These are phyloP conservation scores for Eupeodes latifasciatus DNA, from an alignment of 2,888 invertebrate species.

Conservation along the genomic window DNA sequence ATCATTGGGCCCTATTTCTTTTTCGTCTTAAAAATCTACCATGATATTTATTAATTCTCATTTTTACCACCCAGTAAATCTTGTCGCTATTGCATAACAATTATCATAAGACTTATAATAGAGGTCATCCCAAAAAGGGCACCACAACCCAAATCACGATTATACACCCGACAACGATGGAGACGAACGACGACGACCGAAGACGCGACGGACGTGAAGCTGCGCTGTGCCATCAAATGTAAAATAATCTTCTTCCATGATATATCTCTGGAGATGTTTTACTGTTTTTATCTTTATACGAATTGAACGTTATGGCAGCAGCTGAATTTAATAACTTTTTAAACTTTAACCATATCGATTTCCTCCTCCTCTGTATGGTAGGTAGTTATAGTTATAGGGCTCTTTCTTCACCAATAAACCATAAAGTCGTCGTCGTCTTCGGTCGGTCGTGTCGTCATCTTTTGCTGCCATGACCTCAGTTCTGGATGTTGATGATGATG, in stretches of 20 bases:
- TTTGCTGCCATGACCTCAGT: conserved; percentile 38
- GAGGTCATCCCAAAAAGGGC: conserved; percentile 30
- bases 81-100: no score
- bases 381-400: conserved; percentile 1
- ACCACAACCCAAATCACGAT: conserved; percentile 20
- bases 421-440: background rate
- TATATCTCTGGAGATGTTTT: background rate
- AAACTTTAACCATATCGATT: conserved; percentile 27
- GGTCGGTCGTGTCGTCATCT: background rate
- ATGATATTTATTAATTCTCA: no score
- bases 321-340: conserved; percentile 39
- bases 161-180: background rate
- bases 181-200: no score
- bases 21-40: no score
- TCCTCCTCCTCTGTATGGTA: background rate
- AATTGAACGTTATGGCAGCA: conserved; percentile 10
- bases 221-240: background rate
- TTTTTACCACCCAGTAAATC: no score
- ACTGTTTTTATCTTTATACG: background rate
- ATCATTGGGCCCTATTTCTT: no score
- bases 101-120: no score
- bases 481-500: background rate
- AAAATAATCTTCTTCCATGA: conserved; percentile 23
- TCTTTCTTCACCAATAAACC: background rate
- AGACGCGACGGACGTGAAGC: background rate